Evolutionary conservation across 1,140 invertebrate genomes (phyloP), one percentile per base, ranked within the genome.

Genomic region (Nasonia giraulti): DNA sequence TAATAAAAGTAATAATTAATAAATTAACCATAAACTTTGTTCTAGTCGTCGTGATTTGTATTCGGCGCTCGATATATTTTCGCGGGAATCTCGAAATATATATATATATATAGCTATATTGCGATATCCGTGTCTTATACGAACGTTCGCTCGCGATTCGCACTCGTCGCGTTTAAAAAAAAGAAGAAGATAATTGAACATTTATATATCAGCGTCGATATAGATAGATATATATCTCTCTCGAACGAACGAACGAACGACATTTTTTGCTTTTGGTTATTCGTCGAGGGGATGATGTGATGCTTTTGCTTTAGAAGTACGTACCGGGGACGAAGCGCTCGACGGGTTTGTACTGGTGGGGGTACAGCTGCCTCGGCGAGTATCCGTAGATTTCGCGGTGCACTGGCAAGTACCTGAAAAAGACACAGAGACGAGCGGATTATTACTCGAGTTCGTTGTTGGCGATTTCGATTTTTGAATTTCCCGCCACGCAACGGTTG

Each of bases 371-470:
- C 92, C 97, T 95, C 87, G 97, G 97, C 85, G 96, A 96, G 93
- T 97, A 97, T 86, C 97, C 97, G 93, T 98, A 98, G 89, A 96
- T 96, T 90, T 98, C 97, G 88, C 97, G 95, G 91, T 97, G 96
- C 87, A 98, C 95, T 87, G 97, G 97, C 91, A 97, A 94, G 93
- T 98, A 98, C 93, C 92, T 93, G 82, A 7, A 87, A 80, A 44
- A 44, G 40, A 44, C 6, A 44, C 27, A 84, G 85, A 74, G 40
- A n/a, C 14, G 14, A 62, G 62, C 31, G 11, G 23, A 23, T 80
- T 23, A 2, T 80, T 68, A 0, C 6, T 31, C 23, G 3, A 31
- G 74, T 50, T 76, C 6, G 0, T 76, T 23, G 5, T n/a, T 17
- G 69, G 8, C 0, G 10, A 12, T 17, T 71, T 2, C 0, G 17